Percentiles rank a stretch among this genome's conserved stretches.
Evolutionary conservation across 2,113 vertebrate genomes (phyloP).

Genomic region (Gobio gobio): DNA sequence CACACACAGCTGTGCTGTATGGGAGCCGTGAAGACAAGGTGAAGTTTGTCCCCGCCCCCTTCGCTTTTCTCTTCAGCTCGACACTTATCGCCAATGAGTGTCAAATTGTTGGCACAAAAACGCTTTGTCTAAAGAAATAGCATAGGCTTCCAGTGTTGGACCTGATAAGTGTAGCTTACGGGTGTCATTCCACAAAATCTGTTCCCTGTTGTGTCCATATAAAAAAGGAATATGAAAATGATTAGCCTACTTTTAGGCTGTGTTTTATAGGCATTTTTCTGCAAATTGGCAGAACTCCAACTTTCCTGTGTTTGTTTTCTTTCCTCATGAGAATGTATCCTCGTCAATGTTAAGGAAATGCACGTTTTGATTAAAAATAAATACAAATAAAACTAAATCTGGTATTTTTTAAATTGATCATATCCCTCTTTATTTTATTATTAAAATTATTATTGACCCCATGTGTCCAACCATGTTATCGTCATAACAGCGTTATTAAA

Average conservation of each 20-base stretch:
- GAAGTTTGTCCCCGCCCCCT: conserved; percentile 18
- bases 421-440: background rate
- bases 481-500: no score
- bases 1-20: background rate
- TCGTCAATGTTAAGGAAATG: no score
- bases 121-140: background rate
- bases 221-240: background rate
- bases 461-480: no score
- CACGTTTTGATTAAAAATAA: no score
- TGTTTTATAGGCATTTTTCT: background rate
- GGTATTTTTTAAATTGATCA: background rate
- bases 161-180: background rate
- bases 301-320: background rate
- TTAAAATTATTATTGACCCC: no score
- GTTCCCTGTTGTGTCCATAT: background rate
- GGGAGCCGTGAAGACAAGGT: background rate
- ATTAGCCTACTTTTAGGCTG: background rate
- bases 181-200: background rate
- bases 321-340: background rate
- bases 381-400: background rate
- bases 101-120: background rate
- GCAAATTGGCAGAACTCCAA: background rate
- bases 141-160: background rate
- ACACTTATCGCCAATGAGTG: background rate
- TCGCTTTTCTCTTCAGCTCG: background rate